Evolutionary conservation across 2,888 invertebrate species (phyloP).

Genomic region (Acronicta alni): DNA sequence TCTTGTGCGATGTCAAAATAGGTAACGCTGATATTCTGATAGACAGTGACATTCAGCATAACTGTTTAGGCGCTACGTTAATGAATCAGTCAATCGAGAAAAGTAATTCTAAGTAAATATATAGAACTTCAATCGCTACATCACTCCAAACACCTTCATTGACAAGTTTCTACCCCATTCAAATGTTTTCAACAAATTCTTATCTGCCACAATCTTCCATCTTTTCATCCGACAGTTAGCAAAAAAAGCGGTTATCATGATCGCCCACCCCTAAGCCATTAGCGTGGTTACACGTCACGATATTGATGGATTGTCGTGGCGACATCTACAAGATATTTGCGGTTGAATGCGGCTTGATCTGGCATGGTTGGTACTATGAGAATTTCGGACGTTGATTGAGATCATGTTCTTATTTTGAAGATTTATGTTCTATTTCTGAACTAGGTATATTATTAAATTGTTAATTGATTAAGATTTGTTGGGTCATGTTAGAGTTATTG

Average conservation of each 20-base stretch:
- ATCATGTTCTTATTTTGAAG: neutral
- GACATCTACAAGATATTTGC: constrained; percentile 51
- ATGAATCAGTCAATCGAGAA: no score
- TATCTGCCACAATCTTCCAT: constrained; percentile 42
- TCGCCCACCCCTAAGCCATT: constrained; percentile 54
- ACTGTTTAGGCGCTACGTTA: no score
- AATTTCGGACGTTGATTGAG: constrained; percentile 14
- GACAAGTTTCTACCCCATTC: constrained; percentile 41
- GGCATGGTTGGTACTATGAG: constrained; percentile 10
- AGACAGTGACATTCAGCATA: no score
- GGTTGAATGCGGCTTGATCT: constrained; percentile 42
- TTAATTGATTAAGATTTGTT: no score
- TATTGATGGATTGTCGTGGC: constrained; percentile 62
- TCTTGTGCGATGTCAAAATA: no score
- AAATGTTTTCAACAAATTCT: constrained; percentile 42
- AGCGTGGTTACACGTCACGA: constrained; percentile 57
- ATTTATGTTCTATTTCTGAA: no score
- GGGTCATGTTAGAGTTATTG: no score
- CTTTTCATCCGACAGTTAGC: constrained; percentile 39
- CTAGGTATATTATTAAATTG: no score
- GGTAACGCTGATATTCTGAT: no score
- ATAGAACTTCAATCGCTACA: constrained; percentile 10
- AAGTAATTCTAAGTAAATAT: no score
- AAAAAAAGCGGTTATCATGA: constrained; percentile 53
- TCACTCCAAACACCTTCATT: constrained; percentile 33